Conservation (phyloP, 2,888 invertebrate species). For the Rhogogaster chlorosoma region DNA sequence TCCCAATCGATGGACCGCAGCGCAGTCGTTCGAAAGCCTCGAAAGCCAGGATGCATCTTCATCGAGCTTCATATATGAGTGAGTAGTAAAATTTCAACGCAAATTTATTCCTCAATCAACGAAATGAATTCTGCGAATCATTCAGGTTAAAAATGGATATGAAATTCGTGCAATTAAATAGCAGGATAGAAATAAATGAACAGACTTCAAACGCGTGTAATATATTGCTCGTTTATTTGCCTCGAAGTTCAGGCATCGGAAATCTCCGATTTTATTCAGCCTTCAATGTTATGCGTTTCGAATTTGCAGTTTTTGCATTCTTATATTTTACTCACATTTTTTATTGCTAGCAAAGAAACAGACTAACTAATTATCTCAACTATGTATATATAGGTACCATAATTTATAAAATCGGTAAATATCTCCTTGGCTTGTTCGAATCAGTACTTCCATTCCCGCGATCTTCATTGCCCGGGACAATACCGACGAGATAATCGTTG, state of each 20-base stretch:
- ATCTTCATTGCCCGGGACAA: neutral
- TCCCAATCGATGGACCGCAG: neutral
- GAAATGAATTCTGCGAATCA: neutral
- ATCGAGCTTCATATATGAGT: neutral
- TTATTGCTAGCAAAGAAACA: neutral
- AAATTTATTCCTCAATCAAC: neutral
- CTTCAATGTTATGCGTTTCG: no score
- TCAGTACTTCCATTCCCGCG: neutral
- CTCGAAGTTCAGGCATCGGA: no score
- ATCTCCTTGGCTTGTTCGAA: conserved; percentile 12
- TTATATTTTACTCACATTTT: neutral
- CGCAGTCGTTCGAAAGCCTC: neutral
- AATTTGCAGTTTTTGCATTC: neutral
- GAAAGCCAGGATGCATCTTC: neutral
- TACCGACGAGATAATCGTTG: conserved; percentile 20
- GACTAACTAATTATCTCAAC: neutral
- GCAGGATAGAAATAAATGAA: conserved; percentile 19
- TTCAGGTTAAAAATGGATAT: conserved; percentile 3
- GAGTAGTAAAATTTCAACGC: neutral
- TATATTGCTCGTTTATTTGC: neutral
- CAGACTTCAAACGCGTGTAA: neutral
- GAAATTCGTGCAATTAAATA: neutral
- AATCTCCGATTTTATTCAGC: neutral
- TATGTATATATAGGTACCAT: neutral
- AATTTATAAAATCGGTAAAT: conserved; percentile 30